Conservation (phyloP, 2,113 vertebrate genomes). For the Rhombomys opimus region DNA sequence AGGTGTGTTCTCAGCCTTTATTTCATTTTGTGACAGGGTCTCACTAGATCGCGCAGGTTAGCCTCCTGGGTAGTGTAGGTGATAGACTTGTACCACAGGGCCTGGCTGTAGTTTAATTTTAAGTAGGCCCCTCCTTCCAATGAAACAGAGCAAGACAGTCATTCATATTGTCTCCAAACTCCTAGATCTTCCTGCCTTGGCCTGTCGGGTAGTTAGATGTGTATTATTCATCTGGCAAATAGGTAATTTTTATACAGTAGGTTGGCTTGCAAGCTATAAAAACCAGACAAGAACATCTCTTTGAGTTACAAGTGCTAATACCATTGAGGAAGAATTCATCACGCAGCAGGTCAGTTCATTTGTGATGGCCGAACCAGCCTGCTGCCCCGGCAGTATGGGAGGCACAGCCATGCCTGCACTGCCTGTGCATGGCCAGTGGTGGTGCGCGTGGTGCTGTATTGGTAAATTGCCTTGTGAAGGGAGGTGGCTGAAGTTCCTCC, state of each 20-base stretch:
- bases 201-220: not conserved
- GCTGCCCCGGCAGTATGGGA: not conserved
- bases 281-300: not conserved
- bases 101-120: conserved; percentile 27
- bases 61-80: not conserved
- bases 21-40: not conserved
- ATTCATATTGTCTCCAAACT: not conserved
- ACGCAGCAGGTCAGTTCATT: not conserved
- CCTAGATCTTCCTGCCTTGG: not conserved
- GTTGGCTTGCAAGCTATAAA: not conserved
- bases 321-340: not conserved
- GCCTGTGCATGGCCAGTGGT: fast-evolving
- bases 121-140: not conserved
- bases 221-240: too few relatives aligned
- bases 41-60: not conserved
- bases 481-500: not conserved
- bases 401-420: not conserved
- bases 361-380: not conserved
- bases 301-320: not conserved
- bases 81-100: not conserved
- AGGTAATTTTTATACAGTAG: conserved; percentile 11
- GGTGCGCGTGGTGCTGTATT: not conserved
- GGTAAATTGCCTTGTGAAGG: not conserved
- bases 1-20: not conserved
- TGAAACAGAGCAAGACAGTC: conserved; percentile 29